Evolutionary conservation across 2,888 invertebrate genomes (phyloP).

Genomic region (Zygaena filipendulae): DNA sequence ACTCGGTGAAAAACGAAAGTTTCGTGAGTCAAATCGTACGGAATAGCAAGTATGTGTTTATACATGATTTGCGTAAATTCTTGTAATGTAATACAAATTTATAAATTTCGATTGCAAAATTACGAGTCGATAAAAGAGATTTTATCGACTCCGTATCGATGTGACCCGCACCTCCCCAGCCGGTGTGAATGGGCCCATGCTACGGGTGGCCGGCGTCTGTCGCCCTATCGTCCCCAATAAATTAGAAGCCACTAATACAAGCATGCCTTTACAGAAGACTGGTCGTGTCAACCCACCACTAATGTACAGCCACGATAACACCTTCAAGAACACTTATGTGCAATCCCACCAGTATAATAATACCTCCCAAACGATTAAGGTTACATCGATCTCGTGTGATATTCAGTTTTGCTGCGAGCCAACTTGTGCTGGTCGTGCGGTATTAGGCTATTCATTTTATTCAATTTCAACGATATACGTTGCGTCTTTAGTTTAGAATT

Average conservation of each 20-base stretch:
- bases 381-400: conserved; percentile 1
- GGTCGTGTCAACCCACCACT: conserved; percentile 58
- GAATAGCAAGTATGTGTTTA: too few relatives aligned
- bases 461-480: conserved; percentile 38
- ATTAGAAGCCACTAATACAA: conserved; percentile 66
- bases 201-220: conserved; percentile 65
- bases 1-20: too few relatives aligned
- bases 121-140: too few relatives aligned
- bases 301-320: conserved; percentile 63
- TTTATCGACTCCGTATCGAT: too few relatives aligned
- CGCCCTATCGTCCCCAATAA: conserved; percentile 64
- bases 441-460: conserved; percentile 34
- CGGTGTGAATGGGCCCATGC: conserved; percentile 57
- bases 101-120: too few relatives aligned
- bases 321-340: conserved; percentile 56
- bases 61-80: too few relatives aligned
- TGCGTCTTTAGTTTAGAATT: conserved; percentile 47
- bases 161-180: conserved; percentile 29
- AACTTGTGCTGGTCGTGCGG: conserved; percentile 17
- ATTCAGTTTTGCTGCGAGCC: conserved; percentile 16
- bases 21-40: too few relatives aligned
- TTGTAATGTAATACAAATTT: too few relatives aligned
- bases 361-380: conserved; percentile 20
- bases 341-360: conserved; percentile 24
- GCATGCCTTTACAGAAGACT: conserved; percentile 63